Conservation (phyloP, 2,113 vertebrate species). For the Phalacrocorax pelagicus region DNA sequence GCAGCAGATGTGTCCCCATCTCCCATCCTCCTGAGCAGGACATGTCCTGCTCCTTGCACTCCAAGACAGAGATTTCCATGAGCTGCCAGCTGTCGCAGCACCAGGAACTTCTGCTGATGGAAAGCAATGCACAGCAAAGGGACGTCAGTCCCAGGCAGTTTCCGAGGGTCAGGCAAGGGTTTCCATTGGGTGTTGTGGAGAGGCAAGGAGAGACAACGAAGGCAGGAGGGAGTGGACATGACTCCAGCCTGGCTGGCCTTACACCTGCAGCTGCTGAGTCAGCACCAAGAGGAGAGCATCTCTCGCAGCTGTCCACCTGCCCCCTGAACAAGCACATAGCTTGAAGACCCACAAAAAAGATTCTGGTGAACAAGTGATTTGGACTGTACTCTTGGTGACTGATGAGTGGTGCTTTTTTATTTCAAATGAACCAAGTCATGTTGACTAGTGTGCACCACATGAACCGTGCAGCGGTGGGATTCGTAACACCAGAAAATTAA, state of each 20-base stretch:
- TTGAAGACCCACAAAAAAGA: background rate
- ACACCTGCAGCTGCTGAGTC: background rate
- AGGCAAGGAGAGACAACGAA: background rate
- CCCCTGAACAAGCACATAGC: fast-evolving
- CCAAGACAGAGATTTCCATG: background rate
- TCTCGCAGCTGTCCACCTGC: background rate
- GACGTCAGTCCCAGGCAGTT: background rate
- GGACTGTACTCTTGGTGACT: background rate
- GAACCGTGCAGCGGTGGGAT: background rate
- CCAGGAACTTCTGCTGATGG: background rate
- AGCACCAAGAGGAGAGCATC: background rate
- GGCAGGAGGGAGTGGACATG: fast-evolving
- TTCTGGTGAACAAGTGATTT: background rate
- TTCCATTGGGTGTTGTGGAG: background rate
- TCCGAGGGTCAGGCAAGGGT: background rate
- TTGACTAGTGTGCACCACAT: background rate
- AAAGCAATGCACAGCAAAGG: background rate
- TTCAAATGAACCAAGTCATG: background rate
- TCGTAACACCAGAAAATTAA: background rate
- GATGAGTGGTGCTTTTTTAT: background rate
- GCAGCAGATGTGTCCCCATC: background rate
- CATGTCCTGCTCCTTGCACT: background rate
- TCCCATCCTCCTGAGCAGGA: background rate
- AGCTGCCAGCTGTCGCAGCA: background rate
- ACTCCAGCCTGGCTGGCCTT: background rate